Conservation (phyloP, 2,113 vertebrate genomes). For the Dicentrarchus labrax region DNA sequence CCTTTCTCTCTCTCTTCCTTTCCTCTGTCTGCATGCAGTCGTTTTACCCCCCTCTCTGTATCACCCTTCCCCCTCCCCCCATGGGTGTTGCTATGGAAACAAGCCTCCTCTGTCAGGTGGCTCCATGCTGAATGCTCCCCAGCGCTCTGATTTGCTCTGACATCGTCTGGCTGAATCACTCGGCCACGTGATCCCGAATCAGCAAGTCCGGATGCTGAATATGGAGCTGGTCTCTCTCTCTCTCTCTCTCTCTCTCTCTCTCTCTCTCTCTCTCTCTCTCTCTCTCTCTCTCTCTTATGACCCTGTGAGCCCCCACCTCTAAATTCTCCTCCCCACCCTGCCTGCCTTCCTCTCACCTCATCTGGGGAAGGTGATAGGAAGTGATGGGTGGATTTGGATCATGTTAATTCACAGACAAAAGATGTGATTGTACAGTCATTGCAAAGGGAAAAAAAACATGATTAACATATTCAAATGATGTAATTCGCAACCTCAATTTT, state of each 20-base stretch:
- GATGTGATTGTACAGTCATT: background rate
- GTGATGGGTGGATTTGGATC: constrained; percentile 4
- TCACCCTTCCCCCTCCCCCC: constrained; percentile 16
- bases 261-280: background rate
- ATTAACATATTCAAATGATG: constrained; percentile 10
- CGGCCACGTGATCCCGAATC: constrained; percentile 58
- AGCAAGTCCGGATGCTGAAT: constrained; percentile 53
- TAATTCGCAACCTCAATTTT: background rate
- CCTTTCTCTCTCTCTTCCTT: constrained; percentile 7
- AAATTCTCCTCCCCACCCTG: constrained; percentile 4
- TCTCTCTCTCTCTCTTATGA: too few species aligned
- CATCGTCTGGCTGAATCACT: constrained; percentile 71
- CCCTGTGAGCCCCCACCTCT: background rate
- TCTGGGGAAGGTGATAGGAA: constrained; percentile 16
- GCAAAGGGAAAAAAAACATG: background rate
- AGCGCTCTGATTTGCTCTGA: constrained; percentile 74
- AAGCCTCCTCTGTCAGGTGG: constrained; percentile 77
- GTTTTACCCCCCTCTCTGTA: background rate
- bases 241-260: too few species aligned
- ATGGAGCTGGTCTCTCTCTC: constrained; percentile 1
- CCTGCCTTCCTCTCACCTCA: constrained; percentile 30
- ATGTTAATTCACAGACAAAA: constrained; percentile 23
- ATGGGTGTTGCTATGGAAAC: constrained; percentile 80
- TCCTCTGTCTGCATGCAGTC: constrained; percentile 30
- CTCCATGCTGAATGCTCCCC: constrained; percentile 56